phyloP scores from a whole-genome alignment of 2,113 vertebrate species.

The Platysteira castanea region DNA sequence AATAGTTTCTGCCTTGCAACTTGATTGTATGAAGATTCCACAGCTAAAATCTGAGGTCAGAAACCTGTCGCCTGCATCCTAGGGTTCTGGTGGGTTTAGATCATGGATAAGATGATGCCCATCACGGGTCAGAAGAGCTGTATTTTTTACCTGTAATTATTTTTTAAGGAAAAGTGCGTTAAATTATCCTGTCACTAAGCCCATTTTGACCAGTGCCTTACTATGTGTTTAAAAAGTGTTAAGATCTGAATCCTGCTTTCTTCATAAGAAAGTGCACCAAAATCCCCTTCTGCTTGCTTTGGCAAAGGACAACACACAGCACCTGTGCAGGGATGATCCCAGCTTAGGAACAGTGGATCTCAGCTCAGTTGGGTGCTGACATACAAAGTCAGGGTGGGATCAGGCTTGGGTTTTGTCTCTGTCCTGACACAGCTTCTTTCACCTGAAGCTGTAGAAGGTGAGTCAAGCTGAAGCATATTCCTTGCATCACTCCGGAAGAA shows the following conservation, averaged over 20 bases:
- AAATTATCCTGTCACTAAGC: not conserved
- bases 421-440: not conserved
- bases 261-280: not conserved
- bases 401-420: not conserved
- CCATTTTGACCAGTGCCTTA: not conserved
- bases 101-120: not conserved
- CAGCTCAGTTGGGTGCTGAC: not conserved
- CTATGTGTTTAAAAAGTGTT: not conserved
- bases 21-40: not conserved
- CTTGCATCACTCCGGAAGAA: not conserved
- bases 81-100: not conserved
- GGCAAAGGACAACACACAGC: not conserved
- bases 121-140: not conserved
- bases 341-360: not conserved
- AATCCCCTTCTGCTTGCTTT: not conserved
- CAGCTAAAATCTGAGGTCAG: not conserved
- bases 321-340: not conserved
- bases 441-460: not conserved
- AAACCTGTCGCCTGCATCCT: not conserved
- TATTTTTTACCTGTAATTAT: not conserved
- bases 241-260: not conserved
- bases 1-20: not conserved
- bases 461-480: not conserved
- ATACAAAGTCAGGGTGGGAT: not conserved
- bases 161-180: not conserved